Conservation (phyloP, 2,797 vertebrate genomes). For the Agapornis canus region DNA sequence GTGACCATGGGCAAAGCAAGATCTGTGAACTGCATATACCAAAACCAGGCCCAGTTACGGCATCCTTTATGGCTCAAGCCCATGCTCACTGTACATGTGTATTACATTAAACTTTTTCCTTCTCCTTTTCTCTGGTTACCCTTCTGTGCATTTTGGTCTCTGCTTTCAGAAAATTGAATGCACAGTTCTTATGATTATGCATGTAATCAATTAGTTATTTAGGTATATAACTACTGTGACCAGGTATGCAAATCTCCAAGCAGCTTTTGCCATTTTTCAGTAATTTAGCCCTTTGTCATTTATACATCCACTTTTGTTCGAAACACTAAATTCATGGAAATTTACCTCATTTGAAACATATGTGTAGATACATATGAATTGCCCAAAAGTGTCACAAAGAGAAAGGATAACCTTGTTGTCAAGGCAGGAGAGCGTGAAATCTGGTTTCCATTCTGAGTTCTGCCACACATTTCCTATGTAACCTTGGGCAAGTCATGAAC, state of each 20-base stretch:
- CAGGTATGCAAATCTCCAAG: slow-evolving; percentile 47
- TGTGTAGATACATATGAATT: slow-evolving; percentile 5
- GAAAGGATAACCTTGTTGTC: slow-evolving; percentile 65
- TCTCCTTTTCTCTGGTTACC: not conserved
- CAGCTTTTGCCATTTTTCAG: not conserved
- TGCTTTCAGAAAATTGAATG: slow-evolving; percentile 1
- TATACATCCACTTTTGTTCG: not conserved
- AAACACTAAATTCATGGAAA: slow-evolving; percentile 52
- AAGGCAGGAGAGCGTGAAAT: slow-evolving; percentile 62
- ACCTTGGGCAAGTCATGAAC: slow-evolving; percentile 68
- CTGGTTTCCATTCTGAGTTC: slow-evolving; percentile 65
- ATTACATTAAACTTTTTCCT: not conserved
- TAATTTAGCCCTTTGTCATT: slow-evolving; percentile 18
- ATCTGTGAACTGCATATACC: not conserved
- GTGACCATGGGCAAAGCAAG: not conserved
- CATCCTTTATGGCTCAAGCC: not conserved
- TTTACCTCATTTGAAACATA: slow-evolving; percentile 63
- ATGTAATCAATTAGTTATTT: slow-evolving; percentile 48
- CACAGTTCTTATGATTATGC: not conserved
- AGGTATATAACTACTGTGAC: slow-evolving; percentile 18
- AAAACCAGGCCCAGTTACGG: not conserved
- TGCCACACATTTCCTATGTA: slow-evolving; percentile 66
- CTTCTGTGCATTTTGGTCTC: not conserved
- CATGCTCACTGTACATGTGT: not conserved
- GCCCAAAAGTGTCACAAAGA: slow-evolving; percentile 49